A percentile compares a stretch with the other conserved stretches of the same genome.
phyloP scores from a whole-genome alignment of 2,797 vertebrate species.

The Hipposideros larvatus region DNA sequence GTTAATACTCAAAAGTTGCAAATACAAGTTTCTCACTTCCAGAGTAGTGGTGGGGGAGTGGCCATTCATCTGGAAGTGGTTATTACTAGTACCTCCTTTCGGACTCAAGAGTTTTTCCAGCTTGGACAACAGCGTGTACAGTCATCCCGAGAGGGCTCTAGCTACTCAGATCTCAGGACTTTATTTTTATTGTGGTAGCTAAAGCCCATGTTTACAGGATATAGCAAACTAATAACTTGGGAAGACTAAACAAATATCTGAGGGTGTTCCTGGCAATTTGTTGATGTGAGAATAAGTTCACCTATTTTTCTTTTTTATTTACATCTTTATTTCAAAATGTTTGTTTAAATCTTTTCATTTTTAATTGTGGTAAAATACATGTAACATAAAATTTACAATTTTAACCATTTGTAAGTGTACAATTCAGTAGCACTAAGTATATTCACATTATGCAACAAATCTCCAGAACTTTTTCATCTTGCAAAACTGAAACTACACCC shows the following conservation, averaged over 20 bases:
- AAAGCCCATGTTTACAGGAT: not conserved
- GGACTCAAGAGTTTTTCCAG: not conserved
- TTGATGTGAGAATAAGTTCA: conserved; percentile 3
- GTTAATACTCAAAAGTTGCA: not conserved
- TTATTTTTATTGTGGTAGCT: not conserved
- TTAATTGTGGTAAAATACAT: not conserved
- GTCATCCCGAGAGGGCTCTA: not conserved
- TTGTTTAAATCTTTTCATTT: not conserved
- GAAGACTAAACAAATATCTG: not conserved
- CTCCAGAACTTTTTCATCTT: not conserved
- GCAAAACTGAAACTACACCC: not conserved
- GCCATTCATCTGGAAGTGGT: not conserved
- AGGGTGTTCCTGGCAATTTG: not conserved
- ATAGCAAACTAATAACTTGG: not conserved
- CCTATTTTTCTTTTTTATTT: not conserved
- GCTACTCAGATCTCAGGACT: not conserved
- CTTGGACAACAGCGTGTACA: not conserved
- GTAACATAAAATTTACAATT: not conserved
- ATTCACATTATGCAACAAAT: not conserved
- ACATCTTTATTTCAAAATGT: not conserved
- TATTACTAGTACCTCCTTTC: not conserved
- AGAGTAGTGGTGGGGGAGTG: not conserved
- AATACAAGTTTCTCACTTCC: not conserved
- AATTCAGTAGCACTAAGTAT: not conserved
- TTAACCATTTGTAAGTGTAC: not conserved